Base-by-base conservation (phyloP, 2,113 vertebrate species). In the Phalacrocorax aristotelis region DNA sequence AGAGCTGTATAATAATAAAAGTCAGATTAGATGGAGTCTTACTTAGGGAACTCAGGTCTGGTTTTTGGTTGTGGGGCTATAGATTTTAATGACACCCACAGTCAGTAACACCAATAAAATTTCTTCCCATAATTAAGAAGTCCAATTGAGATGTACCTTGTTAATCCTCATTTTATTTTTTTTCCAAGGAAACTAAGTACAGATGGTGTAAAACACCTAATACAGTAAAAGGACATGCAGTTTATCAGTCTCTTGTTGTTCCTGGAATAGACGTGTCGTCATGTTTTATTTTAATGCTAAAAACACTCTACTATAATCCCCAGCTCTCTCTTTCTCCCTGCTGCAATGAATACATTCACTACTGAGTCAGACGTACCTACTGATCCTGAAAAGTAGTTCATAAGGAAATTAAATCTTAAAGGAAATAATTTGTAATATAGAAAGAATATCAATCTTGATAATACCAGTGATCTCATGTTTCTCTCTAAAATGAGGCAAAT, bases 271-370 rank as follows among this genome's bases (percentile, higher is more conserved):
- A 42, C 0, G 0, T 13, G 2, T 26, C 4, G 1, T 52, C 15
- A 52, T 52, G 62, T 65, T 89, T 90, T 49, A 69, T 86, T 90
- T 64, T 83, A 69, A 55, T 60, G 44, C 64, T 90, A 60, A 60
- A 76, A 83, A 1, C 2, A 32, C 48, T 68, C 17, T 69, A 18
- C 15, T 76, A 3, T 48, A 69, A 69, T 72, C 22, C 66, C 23
- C 26, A 88, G 9, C 18, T 90, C 21, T 68, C 13, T 75, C 25
- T 79, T 71, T 79, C 30, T 92, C 25, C 5, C 10, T 76, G 12
- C 20, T 83, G 62, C 83, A 96, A 69, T 60, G 29, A 72, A 76
- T 60, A 51, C 82, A 90, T 78, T 61, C 30, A 74, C 10, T 13
- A 78, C 15, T 3, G 4, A 57, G 34, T 77, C 25, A 78, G 7